Evolutionary conservation across 23 tunicate species (phyloP), one percentile per base, ranked within the genome.

Genomic region (Ciona savignyi): DNA sequence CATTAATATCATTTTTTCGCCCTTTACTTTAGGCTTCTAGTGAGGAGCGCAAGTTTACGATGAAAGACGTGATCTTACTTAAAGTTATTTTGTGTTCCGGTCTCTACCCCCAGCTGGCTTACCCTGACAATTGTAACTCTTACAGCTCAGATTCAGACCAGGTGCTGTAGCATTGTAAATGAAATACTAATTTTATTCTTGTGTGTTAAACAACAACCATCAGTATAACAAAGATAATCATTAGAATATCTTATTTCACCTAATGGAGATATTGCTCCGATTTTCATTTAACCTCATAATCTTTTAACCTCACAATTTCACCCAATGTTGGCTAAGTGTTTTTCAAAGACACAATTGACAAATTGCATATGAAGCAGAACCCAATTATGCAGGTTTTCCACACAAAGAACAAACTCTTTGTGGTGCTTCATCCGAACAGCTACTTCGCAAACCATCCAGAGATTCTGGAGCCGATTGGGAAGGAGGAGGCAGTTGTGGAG

Each of bases 361-460:
- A n/a, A n/a, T n/a, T n/a, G n/a, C n/a, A n/a, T n/a, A n/a, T 9
- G 25, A 65, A 65, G 11, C 23, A 65, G 9, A 65, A 65, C 25
- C 21, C 27, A 2, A 2, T 1, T 68, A 30, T 1, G 30, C 73
- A 85, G 89, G 82, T 91, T 60, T 85, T 76, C 62, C 97, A 91
- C 86, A 91, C 97, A 26, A 70, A 70, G 56, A 85, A 80, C 79
- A 95, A 95, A 63, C 71, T 76, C 51, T 95, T 95, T 67, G 87
- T 89, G 1, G 83, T 85, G 29, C 84, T 95, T 9, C 99, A 95
- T 51, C 99, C 99, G 24, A 95, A 96, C 71, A 69, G 92, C 23
- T 95, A 95, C 32, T 95, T 95, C 51, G 92, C 96, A 1, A 78
- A 95, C 66, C 87, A 95, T 32, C 83, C 87, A 3, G 81, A 88